These are phyloP conservation scores for Cosmorhoe ocellata DNA, from an alignment of 2,888 invertebrate species.

Conservation along the genomic window DNA sequence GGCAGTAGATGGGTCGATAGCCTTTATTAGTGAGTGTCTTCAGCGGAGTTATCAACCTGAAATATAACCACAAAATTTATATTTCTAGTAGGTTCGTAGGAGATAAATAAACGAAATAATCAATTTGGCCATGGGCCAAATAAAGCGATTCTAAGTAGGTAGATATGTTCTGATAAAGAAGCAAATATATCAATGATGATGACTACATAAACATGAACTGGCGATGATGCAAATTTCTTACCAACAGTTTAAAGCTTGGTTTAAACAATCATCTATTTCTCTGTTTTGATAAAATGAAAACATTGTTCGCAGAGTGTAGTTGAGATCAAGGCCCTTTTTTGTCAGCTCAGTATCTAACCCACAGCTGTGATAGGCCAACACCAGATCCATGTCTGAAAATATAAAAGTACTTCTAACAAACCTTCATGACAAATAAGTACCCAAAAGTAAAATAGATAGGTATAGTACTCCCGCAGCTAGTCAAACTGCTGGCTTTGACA, in stretches of 20 bases:
- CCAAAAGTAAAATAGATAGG: no score
- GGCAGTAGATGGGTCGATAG: conserved; percentile 78
- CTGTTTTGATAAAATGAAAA: conserved; percentile 85
- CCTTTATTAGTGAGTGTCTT: conserved; percentile 57
- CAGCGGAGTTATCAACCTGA: conserved; percentile 56
- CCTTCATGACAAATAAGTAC: no score
- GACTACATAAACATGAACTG: no score
- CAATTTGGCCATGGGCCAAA: no score
- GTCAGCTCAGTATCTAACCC: conserved; percentile 84
- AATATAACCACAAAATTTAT: conserved; percentile 21
- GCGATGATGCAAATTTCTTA: conserved; percentile 31
- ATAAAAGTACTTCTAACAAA: not conserved
- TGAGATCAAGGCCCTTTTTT: conserved; percentile 86
- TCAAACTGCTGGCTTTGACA: no score
- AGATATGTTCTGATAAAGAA: no score
- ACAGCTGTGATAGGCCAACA: conserved; percentile 86
- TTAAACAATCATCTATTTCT: conserved; percentile 58
- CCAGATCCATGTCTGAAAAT: conserved; percentile 77
- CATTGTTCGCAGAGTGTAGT: conserved; percentile 84
- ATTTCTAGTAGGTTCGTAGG: not conserved
- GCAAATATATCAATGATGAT: no score
- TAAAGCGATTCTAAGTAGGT: no score
- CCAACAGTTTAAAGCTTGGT: conserved; percentile 57
- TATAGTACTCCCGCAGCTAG: no score
- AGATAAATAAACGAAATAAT: no score